A percentile compares a stretch with the other conserved stretches of the same genome.
These are phyloP conservation scores for Spermophilus dauricus DNA, from an alignment of 2,113 vertebrate genomes.

Conservation along the genomic window DNA sequence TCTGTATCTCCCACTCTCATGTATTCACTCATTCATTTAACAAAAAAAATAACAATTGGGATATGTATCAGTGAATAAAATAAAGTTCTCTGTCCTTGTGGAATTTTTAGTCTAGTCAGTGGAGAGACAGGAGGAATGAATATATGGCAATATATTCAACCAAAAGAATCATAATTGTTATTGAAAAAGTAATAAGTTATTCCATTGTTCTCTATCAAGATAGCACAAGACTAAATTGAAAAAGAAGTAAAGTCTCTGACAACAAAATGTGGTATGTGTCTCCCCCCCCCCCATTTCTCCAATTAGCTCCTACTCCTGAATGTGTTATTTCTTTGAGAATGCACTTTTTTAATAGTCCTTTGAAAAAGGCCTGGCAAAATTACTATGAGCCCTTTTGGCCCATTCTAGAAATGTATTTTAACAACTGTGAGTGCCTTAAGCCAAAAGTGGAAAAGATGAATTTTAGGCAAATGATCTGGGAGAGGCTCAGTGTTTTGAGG, in stretches of 20 bases:
- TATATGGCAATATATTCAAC: not conserved
- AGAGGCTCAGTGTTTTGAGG: not conserved
- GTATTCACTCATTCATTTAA: not conserved
- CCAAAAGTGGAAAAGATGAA: not conserved
- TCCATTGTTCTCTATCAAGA: not conserved
- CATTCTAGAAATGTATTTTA: not conserved
- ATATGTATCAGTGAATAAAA: not conserved
- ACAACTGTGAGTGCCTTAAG: not conserved
- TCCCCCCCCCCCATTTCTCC: not conserved
- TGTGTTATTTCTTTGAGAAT: not conserved
- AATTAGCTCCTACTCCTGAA: not conserved
- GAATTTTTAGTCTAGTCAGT: not conserved
- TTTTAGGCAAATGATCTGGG: slow-evolving; percentile 15
- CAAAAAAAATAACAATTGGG: not conserved
- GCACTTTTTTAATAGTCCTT: not conserved
- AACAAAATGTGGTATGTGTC: not conserved
- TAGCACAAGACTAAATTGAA: not conserved
- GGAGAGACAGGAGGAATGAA: not conserved
- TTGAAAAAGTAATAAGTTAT: not conserved
- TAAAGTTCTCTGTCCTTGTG: not conserved
- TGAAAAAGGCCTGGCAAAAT: slow-evolving; percentile 2
- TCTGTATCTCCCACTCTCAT: not conserved
- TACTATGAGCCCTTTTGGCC: not conserved
- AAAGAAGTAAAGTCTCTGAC: not conserved
- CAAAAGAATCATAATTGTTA: not conserved